Conservation (phyloP, 1,140 invertebrate genomes). For the Zaprionus inermis region DNA sequence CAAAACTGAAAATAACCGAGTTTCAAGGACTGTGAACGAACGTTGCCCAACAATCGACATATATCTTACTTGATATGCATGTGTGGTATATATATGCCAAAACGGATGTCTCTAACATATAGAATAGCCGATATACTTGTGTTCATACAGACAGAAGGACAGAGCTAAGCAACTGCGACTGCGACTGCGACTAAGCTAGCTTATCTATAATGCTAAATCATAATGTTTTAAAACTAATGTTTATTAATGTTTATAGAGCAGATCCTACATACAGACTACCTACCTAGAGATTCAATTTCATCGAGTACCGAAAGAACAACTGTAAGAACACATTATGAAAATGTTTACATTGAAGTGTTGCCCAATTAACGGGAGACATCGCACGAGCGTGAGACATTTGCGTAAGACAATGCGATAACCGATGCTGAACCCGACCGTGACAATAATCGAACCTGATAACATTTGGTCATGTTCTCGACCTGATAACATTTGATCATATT, state of each 20-base stretch:
- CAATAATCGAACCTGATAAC: neutral
- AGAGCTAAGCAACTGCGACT: neutral
- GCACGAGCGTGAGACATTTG: neutral
- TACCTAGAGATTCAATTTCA: too few species aligned
- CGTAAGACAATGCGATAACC: neutral
- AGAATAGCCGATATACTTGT: neutral
- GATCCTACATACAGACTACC: too few species aligned
- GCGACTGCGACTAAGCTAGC: too few species aligned
- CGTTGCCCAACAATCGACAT: too few species aligned
- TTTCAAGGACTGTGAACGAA: too few species aligned
- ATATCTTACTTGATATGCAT: neutral
- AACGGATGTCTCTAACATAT: neutral
- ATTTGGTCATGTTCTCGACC: neutral
- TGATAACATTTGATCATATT: too few species aligned
- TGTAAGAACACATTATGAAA: neutral
- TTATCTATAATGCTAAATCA: too few species aligned
- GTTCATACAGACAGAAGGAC: neutral
- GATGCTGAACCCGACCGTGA: neutral
- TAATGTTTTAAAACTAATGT: neutral
- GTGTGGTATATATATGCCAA: neutral
- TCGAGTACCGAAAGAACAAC: neutral
- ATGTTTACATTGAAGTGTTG: too few species aligned
- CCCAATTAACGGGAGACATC: neutral
- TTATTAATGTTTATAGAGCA: too few species aligned
- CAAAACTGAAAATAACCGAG: too few species aligned